phyloP scores from a whole-genome alignment of 2,113 vertebrate genomes.

The Phylloscopus trochilus region DNA sequence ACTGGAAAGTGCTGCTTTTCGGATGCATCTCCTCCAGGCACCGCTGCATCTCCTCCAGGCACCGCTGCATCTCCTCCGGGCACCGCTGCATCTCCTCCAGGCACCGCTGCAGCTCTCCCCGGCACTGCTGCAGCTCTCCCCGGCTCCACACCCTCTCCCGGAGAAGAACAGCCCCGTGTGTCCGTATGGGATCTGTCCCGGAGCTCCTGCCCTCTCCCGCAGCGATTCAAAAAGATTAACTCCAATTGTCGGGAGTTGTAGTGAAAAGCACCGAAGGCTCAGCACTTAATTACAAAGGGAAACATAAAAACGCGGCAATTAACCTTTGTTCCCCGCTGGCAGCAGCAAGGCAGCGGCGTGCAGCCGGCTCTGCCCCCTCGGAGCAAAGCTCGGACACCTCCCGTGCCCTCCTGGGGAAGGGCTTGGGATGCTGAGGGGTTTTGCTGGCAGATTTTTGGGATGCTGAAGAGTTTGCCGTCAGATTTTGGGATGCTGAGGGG shows the following conservation, averaged over 20 bases:
- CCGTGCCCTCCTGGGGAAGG: background rate
- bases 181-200: background rate
- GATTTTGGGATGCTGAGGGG: too few species aligned
- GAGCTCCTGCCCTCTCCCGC: background rate
- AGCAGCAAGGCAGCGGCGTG: background rate
- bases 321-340: background rate
- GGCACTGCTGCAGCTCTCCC: accelerated
- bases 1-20: accelerated
- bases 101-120: accelerated
- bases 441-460: too few species aligned
- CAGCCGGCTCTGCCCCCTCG: background rate
- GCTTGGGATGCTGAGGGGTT: accelerated
- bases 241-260: background rate
- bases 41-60: background rate
- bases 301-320: background rate
- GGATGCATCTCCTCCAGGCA: accelerated
- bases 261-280: background rate
- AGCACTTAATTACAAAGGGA: background rate
- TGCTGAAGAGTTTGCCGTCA: background rate
- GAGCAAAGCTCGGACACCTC: background rate
- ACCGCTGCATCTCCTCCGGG: too few species aligned
- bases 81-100: accelerated
- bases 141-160: accelerated
- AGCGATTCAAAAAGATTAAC: background rate
- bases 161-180: too few species aligned